Evolutionary conservation across 2,113 vertebrate species (phyloP), one percentile per base, ranked within the genome.

Genomic region (Ictalurus punctatus): DNA sequence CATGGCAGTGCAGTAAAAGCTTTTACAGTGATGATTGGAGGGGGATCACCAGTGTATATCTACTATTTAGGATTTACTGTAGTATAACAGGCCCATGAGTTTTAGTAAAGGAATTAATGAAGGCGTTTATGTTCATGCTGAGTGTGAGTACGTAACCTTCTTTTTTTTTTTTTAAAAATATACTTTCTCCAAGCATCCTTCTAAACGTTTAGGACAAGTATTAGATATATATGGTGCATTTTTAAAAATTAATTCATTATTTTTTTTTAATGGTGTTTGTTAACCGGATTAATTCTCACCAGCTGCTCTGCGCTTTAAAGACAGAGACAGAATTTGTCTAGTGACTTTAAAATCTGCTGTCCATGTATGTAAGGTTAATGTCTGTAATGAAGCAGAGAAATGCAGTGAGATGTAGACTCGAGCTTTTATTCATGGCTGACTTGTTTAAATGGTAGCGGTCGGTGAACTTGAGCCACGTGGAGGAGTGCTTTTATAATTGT

Each of bases 391-490:
- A 73, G 88, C 88, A 78, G 63, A 83, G 73, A 84, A 91, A 88
- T 27, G 83, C 83, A 86, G 79, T 54, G 74, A 91, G 87, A 85
- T 82, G 79, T 65, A 58, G n/a, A 80, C 83, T 90, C 86, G 84
- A 37, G 87, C 65, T 87, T 90, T 90, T 90, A 85, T 89, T 91
- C 86, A 93, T 89, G 87, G 86, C 81, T 90, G 87, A 85, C 81
- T 89, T 86, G 78, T 83, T 86, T 86, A 78, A 86, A 90, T 67
- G 34, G 82, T 78, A 58, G 56, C 79, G 40, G 85, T 79, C 86
- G 54, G 88, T 91, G 81, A 76, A 76, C 69, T 48, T 83, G 16
- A 44, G 25, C 59, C 87, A 17, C 13, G 17, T 8, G 14, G 5
- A 54, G 16, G 56, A 17, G 25, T 30, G 2, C 9, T 17, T 80